Evolutionary conservation across 1,140 invertebrate genomes (phyloP).

Genomic region (Tetranychus cinnabarinus): DNA sequence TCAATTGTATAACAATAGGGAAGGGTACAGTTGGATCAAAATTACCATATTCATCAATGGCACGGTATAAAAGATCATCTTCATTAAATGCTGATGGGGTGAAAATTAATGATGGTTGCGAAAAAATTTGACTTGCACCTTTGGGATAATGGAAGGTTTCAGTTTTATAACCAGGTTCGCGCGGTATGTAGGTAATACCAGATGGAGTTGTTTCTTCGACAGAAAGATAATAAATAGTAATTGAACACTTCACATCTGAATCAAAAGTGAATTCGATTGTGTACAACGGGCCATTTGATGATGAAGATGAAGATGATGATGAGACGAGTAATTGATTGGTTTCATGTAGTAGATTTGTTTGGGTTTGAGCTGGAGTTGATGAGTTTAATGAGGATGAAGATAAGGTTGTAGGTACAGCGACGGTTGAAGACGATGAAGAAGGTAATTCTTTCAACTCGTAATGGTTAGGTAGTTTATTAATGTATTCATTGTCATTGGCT

Average conservation of each 20-base stretch:
- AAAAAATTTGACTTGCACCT: constrained; percentile 77
- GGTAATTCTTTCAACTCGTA: too few relatives aligned
- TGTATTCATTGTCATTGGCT: too few relatives aligned
- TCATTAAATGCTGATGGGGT: constrained; percentile 42
- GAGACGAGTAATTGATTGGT: too few relatives aligned
- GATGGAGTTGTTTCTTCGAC: constrained; percentile 54
- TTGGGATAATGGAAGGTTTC: constrained; percentile 79
- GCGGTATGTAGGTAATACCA: constrained; percentile 39
- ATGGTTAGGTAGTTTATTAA: too few relatives aligned
- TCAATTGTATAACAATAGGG: constrained; percentile 78
- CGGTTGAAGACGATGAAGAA: too few relatives aligned
- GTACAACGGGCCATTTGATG: constrained; percentile 25
- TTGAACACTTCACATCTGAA: constrained; percentile 71
- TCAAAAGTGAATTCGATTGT: constrained; percentile 96
- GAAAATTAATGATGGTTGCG: constrained; percentile 59
- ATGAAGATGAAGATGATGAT: too few relatives aligned
- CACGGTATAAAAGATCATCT: constrained; percentile 35
- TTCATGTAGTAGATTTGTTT: too few relatives aligned
- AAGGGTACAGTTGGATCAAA: constrained; percentile 10
- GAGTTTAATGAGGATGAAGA: too few relatives aligned
- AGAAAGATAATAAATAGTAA: constrained; percentile 86
- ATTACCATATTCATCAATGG: constrained; percentile 9
- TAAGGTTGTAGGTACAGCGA: too few relatives aligned
- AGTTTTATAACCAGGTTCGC: constrained; percentile 52
- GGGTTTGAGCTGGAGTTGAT: too few relatives aligned